Percentiles rank a stretch among this genome's conserved stretches.
These are phyloP conservation scores for Collichthys lucidus DNA, from an alignment of 2,113 vertebrate genomes.

Conservation along the genomic window DNA sequence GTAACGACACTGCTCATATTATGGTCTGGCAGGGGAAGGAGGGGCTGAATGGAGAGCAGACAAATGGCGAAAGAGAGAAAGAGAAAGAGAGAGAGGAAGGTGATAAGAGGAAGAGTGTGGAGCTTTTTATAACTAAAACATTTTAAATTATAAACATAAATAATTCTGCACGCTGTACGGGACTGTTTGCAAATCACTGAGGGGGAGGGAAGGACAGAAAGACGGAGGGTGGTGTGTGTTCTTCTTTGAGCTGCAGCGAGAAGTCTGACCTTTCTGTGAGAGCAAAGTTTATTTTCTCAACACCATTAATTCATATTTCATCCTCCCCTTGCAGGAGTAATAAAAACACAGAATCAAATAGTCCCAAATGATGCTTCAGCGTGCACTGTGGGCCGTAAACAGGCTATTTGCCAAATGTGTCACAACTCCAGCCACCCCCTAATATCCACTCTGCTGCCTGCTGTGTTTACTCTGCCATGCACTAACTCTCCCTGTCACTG, in stretches of 20 bases:
- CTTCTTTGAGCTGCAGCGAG: not conserved
- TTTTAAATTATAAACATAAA: not conserved
- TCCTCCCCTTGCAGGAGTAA: not conserved
- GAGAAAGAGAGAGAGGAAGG: not conserved
- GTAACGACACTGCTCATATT: constrained; percentile 19
- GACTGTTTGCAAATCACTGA: not conserved
- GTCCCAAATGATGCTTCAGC: too few species aligned
- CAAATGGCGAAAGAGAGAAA: not conserved
- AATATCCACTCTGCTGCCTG: not conserved
- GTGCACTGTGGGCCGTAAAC: not conserved
- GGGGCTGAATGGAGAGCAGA: not conserved
- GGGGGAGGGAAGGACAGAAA: not conserved
- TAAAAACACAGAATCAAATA: not conserved
- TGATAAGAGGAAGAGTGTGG: not conserved
- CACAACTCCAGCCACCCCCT: not conserved
- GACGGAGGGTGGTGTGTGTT: not conserved
- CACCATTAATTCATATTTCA: not conserved
- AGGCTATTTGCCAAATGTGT: not conserved
- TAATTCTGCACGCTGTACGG: not conserved
- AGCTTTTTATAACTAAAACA: not conserved
- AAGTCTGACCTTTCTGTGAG: not conserved
- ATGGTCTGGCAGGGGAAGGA: constrained; percentile 20
- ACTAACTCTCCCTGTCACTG: not conserved
- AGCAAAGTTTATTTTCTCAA: not conserved
- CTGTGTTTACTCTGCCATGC: not conserved